Conservation (phyloP, 2,797 vertebrate species). For the Sebastes paucispinis region DNA sequence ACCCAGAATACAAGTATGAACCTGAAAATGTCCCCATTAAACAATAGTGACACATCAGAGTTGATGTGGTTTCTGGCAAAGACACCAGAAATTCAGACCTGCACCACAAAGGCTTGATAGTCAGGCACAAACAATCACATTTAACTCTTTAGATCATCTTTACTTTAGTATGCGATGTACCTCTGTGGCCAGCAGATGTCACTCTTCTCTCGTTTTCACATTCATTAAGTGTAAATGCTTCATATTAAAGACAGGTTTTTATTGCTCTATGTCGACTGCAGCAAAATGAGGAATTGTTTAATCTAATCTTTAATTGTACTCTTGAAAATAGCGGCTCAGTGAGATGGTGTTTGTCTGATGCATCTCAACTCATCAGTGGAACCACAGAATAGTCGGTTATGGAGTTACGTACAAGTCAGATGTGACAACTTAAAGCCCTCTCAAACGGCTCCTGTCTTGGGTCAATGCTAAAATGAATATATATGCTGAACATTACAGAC, state of each 20-base stretch:
- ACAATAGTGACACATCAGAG: not conserved
- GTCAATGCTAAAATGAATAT: not conserved
- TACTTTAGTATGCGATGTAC: not conserved
- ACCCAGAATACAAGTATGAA: no score
- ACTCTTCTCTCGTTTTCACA: not conserved
- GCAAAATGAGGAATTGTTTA: constrained; percentile 1
- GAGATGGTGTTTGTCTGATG: not conserved
- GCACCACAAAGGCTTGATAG: not conserved
- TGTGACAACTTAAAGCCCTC: not conserved
- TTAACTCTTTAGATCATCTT: not conserved
- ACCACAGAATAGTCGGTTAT: not conserved
- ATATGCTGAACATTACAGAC: not conserved
- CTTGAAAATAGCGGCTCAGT: not conserved
- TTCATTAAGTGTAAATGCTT: not conserved
- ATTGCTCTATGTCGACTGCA: not conserved
- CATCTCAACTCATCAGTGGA: not conserved
- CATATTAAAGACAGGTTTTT: not conserved
- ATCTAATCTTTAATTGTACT: not conserved
- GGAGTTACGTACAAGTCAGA: not conserved
- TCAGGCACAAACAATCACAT: not conserved
- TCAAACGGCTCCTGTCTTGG: not conserved
- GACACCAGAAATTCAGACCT: constrained; percentile 22
- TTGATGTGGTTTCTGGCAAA: constrained; percentile 24
- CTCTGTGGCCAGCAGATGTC: constrained; percentile 39
- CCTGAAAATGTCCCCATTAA: no score